A percentile compares a stretch with the other conserved stretches of the same genome.
Conservation (phyloP, 2,888 invertebrate species). For the Melipona bicolor region DNA sequence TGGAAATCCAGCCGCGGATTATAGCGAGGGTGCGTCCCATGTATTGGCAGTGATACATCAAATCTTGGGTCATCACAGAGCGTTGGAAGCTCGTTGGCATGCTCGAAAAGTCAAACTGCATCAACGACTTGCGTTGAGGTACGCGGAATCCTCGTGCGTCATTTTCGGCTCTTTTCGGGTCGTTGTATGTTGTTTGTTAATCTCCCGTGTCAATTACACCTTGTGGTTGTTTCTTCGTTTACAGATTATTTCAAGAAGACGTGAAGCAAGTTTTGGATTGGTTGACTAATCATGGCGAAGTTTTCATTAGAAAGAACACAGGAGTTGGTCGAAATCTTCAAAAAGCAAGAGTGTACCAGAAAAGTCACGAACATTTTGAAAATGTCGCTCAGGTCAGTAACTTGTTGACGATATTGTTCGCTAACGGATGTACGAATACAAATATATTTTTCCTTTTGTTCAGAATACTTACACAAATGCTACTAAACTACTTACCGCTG, state of each 20-base stretch:
- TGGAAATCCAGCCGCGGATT: slow-evolving; percentile 96
- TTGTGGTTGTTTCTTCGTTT: background rate
- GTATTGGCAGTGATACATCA: slow-evolving; percentile 98
- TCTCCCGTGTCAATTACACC: background rate
- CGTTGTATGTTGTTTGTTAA: background rate
- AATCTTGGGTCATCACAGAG: slow-evolving; percentile 97
- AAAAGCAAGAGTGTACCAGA: slow-evolving; percentile 97
- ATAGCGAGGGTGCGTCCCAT: slow-evolving; percentile 98
- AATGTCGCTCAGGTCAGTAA: slow-evolving; percentile 96
- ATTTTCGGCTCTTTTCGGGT: background rate
- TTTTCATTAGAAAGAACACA: slow-evolving; percentile 98
- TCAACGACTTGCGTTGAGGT: slow-evolving; percentile 94
- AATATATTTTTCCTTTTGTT: slow-evolving; percentile 70
- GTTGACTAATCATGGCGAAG: slow-evolving; percentile 98
- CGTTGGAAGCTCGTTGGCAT: slow-evolving; percentile 97
- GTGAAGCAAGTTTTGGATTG: slow-evolving; percentile 99
- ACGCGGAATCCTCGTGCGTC: slow-evolving; percentile 23
- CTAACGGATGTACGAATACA: background rate
- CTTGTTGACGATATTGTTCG: background rate
- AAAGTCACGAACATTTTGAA: slow-evolving; percentile 99
- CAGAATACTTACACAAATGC: slow-evolving; percentile 99
- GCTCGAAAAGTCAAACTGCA: slow-evolving; percentile 97
- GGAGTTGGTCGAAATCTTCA: slow-evolving; percentile 97
- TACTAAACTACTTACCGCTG: slow-evolving; percentile 97
- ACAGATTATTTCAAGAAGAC: slow-evolving; percentile 96